A percentile compares a stretch with the other conserved stretches of the same genome.
Evolutionary conservation across 1,140 invertebrate species (phyloP).

Genomic region (Palaemon carinicauda): DNA sequence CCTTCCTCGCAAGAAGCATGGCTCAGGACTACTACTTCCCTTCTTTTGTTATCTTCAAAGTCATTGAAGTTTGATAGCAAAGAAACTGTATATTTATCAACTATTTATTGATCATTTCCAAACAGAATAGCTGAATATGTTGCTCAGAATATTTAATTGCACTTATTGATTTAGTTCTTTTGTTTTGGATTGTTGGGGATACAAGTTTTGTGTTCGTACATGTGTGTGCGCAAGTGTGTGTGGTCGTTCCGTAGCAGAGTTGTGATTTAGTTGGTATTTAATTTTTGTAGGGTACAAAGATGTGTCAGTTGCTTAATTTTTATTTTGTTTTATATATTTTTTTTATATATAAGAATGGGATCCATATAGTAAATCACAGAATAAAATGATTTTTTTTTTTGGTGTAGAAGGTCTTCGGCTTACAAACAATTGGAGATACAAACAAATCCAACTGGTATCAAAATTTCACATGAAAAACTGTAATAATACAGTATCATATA

Average conservation of each 20-base stretch:
- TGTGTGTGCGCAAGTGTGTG: slow-evolving; percentile 22
- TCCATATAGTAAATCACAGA: background rate
- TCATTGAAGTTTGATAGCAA: no score
- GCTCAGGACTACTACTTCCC: no score
- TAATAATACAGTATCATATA: no score
- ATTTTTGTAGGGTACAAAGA: slow-evolving; percentile 51
- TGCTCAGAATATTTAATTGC: slow-evolving; percentile 35
- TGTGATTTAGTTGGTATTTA: slow-evolving; percentile 38
- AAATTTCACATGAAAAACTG: no score
- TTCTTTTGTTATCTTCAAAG: no score
- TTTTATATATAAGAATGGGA: slow-evolving; percentile 17
- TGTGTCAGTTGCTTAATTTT: background rate
- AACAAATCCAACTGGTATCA: no score
- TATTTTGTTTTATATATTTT: slow-evolving; percentile 27
- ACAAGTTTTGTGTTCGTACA: background rate
- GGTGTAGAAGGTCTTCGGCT: no score
- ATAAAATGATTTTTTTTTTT: background rate
- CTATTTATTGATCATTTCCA: background rate
- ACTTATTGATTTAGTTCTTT: slow-evolving; percentile 13
- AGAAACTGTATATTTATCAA: no score
- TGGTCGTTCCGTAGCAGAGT: slow-evolving; percentile 29
- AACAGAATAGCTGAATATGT: slow-evolving; percentile 16
- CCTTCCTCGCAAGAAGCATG: no score
- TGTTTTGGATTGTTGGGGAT: slow-evolving; percentile 47
- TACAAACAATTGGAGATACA: no score